phyloP scores from a whole-genome alignment of 2,113 vertebrate species.

The Coryphaenoides rupestris region DNA sequence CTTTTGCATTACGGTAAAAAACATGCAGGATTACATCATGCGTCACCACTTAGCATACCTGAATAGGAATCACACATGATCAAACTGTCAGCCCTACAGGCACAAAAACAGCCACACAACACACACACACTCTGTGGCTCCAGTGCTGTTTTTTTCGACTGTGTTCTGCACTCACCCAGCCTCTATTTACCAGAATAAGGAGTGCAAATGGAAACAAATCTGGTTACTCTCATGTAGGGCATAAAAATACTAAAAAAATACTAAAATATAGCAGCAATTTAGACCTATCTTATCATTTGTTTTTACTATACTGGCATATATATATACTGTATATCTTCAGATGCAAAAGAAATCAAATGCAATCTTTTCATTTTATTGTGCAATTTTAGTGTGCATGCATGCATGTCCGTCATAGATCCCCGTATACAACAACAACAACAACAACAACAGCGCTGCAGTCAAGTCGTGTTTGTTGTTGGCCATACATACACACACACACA shows the following conservation, averaged over 20 bases:
- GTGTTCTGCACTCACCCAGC: too few species aligned
- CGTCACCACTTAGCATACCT: background rate
- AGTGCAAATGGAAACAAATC: too few species aligned
- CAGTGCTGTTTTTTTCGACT: background rate
- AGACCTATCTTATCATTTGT: too few species aligned
- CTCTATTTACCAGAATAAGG: background rate
- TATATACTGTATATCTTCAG: too few species aligned
- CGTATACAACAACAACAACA: too few species aligned
- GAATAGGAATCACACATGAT: background rate
- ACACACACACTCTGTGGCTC: background rate
- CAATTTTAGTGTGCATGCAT: background rate
- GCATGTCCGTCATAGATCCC: background rate
- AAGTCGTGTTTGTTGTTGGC: slow-evolving; percentile 63
- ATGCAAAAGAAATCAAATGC: slow-evolving; percentile 17
- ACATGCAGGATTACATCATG: background rate
- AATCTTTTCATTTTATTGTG: background rate
- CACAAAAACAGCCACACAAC: slow-evolving; percentile 1
- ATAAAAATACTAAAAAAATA: too few species aligned
- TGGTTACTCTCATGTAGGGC: too few species aligned
- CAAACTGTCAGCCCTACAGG: background rate
- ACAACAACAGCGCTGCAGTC: slow-evolving; percentile 61
- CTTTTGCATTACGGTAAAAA: background rate
- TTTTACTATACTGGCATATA: background rate
- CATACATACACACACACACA: too few species aligned
- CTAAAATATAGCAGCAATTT: too few species aligned